A percentile compares a stretch with the other conserved stretches of the same genome.
phyloP scores from a whole-genome alignment of 2,888 invertebrate genomes.

The Agrochola circellaris region DNA sequence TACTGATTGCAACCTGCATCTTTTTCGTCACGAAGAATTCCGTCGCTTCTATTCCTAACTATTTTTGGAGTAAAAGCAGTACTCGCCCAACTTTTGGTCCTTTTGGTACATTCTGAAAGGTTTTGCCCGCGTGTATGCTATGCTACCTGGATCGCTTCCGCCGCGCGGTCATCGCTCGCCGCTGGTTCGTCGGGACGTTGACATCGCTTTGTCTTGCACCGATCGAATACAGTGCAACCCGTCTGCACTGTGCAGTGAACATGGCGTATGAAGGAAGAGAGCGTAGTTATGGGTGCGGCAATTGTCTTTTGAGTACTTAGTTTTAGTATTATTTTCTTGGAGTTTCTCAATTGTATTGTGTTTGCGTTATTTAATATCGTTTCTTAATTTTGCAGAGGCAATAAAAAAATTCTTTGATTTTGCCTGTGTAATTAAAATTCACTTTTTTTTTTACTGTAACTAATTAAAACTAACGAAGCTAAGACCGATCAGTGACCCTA shows the following conservation, averaged over 20 bases:
- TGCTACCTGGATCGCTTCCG: constrained; percentile 60
- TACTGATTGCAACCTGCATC: background rate
- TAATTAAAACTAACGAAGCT: too few relatives aligned
- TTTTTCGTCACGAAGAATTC: background rate
- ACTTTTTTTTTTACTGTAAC: too few relatives aligned
- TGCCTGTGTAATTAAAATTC: too few relatives aligned
- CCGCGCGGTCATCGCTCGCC: constrained; percentile 68
- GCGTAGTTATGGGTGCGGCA: constrained; percentile 46
- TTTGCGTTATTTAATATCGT: background rate
- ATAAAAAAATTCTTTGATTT: too few relatives aligned
- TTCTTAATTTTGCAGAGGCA: background rate
- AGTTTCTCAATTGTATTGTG: too few relatives aligned
- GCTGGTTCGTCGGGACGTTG: constrained; percentile 76
- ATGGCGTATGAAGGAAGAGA: constrained; percentile 19
- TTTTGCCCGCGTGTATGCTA: constrained; percentile 35
- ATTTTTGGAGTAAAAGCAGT: background rate
- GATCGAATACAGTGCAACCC: constrained; percentile 69
- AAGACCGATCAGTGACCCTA: too few relatives aligned
- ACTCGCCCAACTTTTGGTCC: background rate
- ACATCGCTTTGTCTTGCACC: constrained; percentile 82
- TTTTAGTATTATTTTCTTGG: too few relatives aligned
- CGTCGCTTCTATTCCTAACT: background rate
- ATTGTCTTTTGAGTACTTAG: background rate
- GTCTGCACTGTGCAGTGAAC: constrained; percentile 48
- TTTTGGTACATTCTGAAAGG: constrained; percentile 11